phyloP scores from a whole-genome alignment of 1,140 invertebrate genomes.

The Maconellicoccus hirsutus region DNA sequence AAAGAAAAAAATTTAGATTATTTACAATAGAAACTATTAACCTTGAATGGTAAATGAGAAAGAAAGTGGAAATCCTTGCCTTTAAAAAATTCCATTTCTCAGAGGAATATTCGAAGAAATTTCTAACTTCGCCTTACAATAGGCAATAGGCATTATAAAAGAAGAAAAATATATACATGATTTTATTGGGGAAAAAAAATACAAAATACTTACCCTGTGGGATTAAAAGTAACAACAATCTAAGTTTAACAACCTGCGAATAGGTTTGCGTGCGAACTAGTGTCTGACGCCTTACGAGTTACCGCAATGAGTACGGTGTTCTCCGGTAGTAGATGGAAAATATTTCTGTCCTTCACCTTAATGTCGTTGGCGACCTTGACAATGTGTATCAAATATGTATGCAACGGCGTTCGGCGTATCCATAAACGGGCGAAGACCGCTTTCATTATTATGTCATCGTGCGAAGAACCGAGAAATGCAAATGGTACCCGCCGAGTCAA shows the following conservation, averaged over 20 bases:
- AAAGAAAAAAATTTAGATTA: too few species aligned
- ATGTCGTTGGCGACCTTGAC: background rate
- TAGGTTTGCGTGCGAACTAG: background rate
- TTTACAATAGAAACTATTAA: too few species aligned
- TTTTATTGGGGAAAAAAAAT: too few species aligned
- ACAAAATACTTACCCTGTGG: background rate
- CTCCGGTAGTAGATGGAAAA: background rate
- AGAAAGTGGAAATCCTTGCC: too few species aligned
- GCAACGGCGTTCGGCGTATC: background rate
- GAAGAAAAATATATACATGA: background rate
- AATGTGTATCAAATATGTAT: background rate
- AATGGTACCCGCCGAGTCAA: background rate
- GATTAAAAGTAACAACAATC: background rate
- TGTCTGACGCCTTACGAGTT: too few species aligned
- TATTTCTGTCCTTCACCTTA: background rate
- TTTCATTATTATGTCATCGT: conserved; percentile 2
- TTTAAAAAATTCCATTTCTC: too few species aligned
- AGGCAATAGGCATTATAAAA: background rate
- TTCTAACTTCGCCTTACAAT: too few species aligned
- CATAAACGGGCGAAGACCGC: background rate
- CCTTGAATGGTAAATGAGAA: too few species aligned
- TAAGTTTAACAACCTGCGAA: background rate
- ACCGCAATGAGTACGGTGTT: too few species aligned
- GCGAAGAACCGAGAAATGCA: background rate
- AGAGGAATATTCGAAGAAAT: too few species aligned